Evolutionary conservation across 2,113 vertebrate genomes (phyloP), one percentile per base, ranked within the genome.

Genomic region (Perca schrenkii): DNA sequence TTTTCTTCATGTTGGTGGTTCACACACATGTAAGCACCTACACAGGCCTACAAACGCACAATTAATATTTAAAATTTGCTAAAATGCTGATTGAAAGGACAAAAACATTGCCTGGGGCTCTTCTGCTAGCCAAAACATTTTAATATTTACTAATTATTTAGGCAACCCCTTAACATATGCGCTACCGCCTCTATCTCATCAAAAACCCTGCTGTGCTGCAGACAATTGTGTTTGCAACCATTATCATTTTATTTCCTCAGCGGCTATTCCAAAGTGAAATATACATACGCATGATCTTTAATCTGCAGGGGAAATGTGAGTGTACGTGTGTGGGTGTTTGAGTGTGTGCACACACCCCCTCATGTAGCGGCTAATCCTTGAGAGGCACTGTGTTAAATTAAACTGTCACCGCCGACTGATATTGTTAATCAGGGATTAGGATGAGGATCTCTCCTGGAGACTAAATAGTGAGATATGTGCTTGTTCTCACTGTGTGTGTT

Each of bases 381-480:
- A 83, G 80, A 88, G 86, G 79, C 74, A 80, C 84, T 74, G 80
- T 86, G 88, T 91, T 84, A 83, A 93, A 93, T 92, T 87, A 92
- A 92, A 93, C 80, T 92, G 91, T 87, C 91, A 89, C 88, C 81
- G 77, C 73, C 75, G 61, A 83, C 86, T 86, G 89, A 93, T 90
- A 92, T 82, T 90, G 88, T 86, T 93, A 91, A 92, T 93, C 91
- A 93, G 81, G 86, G 92, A 93, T 94, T 93, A 94, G 83, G 87
- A 88, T 72, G 90, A 93, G 88, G 77, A 84, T 87, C 85, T 86
- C 83, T 91, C 74, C 72, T 83, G 82, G 79, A 92, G 89, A 89
- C 78, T 66, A 81, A 90, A 86, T 46, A 63, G 71, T 56, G 65
- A 86, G 88, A 91, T 85, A 84, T 74, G 58, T 11, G 21, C 77